A percentile compares a stretch with the other conserved stretches of the same genome.
Evolutionary conservation across 2,113 vertebrate genomes (phyloP).

Genomic region (Nannobrachium achirus): DNA sequence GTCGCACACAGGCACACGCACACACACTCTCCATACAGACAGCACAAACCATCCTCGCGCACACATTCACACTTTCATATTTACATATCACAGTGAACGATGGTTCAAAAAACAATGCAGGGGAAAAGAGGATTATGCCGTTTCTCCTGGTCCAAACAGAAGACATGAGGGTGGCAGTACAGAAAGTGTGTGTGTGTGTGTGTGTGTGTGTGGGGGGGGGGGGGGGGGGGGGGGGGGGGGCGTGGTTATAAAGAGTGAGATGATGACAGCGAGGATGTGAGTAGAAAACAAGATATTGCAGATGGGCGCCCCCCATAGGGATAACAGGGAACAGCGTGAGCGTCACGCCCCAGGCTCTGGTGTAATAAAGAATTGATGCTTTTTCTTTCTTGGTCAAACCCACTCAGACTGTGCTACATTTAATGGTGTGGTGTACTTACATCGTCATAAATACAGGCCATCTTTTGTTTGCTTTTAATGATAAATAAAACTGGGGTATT

Average conservation of each 20-base stretch:
- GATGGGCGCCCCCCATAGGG: constrained; percentile 27
- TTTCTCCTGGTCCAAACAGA: constrained; percentile 53
- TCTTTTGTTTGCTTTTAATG: constrained; percentile 22
- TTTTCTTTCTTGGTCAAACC: constrained; percentile 28
- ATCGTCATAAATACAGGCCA: constrained; percentile 60
- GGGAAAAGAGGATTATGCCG: constrained; percentile 48
- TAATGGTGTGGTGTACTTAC: constrained; percentile 60
- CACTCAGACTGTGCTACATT: constrained; percentile 71
- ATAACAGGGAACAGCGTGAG: constrained; percentile 50
- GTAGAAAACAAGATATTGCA: constrained; percentile 55
- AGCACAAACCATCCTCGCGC: constrained; percentile 3
- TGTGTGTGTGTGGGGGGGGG: constrained; percentile 37
- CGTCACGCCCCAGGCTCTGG: constrained; percentile 31
- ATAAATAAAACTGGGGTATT: constrained; percentile 71
- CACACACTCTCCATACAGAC: constrained; percentile 6
- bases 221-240: constrained; percentile 56
- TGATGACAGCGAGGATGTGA: constrained; percentile 63
- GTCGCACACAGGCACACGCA: background rate
- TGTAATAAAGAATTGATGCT: constrained; percentile 2
- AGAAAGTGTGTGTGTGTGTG: constrained; percentile 9
- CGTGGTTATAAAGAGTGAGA: constrained; percentile 63
- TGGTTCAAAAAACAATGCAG: constrained; percentile 58
- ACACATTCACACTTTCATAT: constrained; percentile 69
- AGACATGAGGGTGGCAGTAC: constrained; percentile 67
- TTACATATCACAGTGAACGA: constrained; percentile 83